phyloP scores from a whole-genome alignment of 2,113 vertebrate species.

The Phaethon lepturus region DNA sequence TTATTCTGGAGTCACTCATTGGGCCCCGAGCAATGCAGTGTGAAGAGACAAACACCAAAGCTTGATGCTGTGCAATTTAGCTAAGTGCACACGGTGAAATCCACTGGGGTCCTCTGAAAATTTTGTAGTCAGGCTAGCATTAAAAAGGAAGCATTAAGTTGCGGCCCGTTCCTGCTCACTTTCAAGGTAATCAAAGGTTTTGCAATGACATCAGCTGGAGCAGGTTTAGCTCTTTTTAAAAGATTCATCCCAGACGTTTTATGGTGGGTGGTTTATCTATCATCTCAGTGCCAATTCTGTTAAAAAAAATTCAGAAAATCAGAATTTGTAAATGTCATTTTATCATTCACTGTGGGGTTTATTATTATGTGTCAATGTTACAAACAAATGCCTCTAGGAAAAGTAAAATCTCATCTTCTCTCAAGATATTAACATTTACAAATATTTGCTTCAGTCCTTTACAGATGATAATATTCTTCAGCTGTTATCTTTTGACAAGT shows the following conservation, averaged over 20 bases:
- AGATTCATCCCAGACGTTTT: not conserved
- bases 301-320: not conserved
- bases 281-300: not conserved
- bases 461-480: not conserved
- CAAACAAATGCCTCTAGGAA: slow-evolving; percentile 31
- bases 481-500: slow-evolving; percentile 15
- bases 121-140: not conserved
- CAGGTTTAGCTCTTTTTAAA: not conserved
- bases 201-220: not conserved
- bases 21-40: not conserved
- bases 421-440: slow-evolving; percentile 45
- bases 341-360: not conserved
- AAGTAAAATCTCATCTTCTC: slow-evolving; percentile 24
- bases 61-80: not conserved
- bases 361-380: slow-evolving; percentile 3
- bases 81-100: not conserved
- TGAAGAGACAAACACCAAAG: not conserved
- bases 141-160: not conserved
- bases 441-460: slow-evolving; percentile 38
- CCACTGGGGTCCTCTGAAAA: not conserved
- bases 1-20: not conserved
- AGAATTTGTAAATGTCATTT: slow-evolving; percentile 16
- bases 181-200: not conserved
- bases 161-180: not conserved
- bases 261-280: not conserved